These are phyloP conservation scores for Phyllostomus hastatus DNA, from an alignment of 2,113 vertebrate genomes.

Conservation along the genomic window DNA sequence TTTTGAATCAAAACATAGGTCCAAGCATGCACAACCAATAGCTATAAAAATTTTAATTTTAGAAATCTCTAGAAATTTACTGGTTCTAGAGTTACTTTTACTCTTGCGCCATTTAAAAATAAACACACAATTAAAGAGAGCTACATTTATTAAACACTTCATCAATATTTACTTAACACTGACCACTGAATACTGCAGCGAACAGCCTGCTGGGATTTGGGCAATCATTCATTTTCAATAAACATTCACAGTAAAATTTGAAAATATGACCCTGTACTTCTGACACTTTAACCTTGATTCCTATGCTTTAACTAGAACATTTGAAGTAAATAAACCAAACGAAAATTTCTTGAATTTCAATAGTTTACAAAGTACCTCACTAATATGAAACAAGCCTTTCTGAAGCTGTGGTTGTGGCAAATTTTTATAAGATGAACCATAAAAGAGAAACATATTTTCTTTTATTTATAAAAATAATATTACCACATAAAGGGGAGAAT, in stretches of 20 bases:
- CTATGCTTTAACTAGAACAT: background rate
- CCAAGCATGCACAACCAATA: slow-evolving; percentile 64
- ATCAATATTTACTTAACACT: slow-evolving; percentile 1
- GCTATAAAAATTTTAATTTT: slow-evolving; percentile 60
- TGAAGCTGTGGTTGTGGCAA: background rate
- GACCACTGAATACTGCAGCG: background rate
- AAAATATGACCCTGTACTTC: background rate
- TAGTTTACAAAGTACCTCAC: fast-evolving
- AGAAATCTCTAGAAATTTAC: slow-evolving; percentile 50
- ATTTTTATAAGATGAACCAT: background rate
- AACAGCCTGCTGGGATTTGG: background rate
- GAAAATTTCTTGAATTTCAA: background rate
- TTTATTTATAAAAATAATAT: slow-evolving; percentile 20
- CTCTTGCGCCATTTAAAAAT: background rate
- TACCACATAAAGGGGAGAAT: background rate
- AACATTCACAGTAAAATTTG: slow-evolving; percentile 27
- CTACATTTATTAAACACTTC: background rate
- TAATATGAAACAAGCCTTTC: background rate
- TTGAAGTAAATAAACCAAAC: background rate
- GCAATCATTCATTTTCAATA: background rate
- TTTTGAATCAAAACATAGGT: background rate
- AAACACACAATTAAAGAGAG: slow-evolving; percentile 15
- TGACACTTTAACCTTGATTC: background rate
- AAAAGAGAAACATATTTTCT: background rate
- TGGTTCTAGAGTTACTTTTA: slow-evolving; percentile 43